Evolutionary conservation across 2,888 invertebrate species (phyloP).

Genomic region (Phalera bucephala): DNA sequence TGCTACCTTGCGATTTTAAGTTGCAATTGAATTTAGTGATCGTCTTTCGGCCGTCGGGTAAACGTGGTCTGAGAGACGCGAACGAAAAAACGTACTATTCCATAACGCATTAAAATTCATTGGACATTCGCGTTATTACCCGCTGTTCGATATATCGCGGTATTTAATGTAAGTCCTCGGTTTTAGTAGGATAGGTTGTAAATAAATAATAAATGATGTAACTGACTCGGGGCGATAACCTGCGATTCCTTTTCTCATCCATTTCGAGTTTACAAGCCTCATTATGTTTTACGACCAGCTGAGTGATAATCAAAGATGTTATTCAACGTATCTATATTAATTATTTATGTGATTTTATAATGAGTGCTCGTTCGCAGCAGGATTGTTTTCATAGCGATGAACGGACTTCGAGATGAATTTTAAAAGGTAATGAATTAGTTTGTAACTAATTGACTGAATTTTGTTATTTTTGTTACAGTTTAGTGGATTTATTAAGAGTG

Average conservation of each 20-base stretch:
- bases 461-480: not conserved
- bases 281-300: constrained; percentile 32
- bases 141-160: constrained; percentile 41
- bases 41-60: constrained; percentile 48
- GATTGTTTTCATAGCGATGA: not conserved
- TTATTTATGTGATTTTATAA: constrained; percentile 24
- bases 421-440: constrained; percentile 10
- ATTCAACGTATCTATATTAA: constrained; percentile 32
- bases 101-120: constrained; percentile 55
- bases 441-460: not conserved
- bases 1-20: constrained; percentile 52
- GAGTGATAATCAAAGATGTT: constrained; percentile 34
- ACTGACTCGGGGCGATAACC: constrained; percentile 38
- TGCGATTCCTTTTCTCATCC: constrained; percentile 32
- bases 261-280: constrained; percentile 38
- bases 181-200: constrained; percentile 46
- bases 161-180: constrained; percentile 35
- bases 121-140: constrained; percentile 36
- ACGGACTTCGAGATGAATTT: not conserved
- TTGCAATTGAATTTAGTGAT: constrained; percentile 56
- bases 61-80: constrained; percentile 34
- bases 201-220: constrained; percentile 52
- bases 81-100: constrained; percentile 16
- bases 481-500: not conserved
- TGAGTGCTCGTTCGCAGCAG: not conserved